phyloP scores from a whole-genome alignment of 2,888 invertebrate genomes.

The Eupithecia exiguata region DNA sequence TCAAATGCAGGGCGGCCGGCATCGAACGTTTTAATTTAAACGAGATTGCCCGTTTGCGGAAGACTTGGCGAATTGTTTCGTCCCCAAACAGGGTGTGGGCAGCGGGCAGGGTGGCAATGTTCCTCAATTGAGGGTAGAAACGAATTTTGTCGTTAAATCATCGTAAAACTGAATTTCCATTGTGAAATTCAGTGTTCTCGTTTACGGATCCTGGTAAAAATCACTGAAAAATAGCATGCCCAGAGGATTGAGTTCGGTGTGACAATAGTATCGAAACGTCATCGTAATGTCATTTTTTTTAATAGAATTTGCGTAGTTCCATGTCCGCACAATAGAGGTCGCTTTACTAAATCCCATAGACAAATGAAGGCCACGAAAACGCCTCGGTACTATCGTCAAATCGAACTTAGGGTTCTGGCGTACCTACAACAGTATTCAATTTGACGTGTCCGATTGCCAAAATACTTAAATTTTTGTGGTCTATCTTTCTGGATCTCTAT shows the following conservation, averaged over 20 bases:
- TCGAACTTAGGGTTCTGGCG: too few relatives aligned
- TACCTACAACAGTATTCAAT: too few relatives aligned
- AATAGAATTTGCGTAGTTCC: too few relatives aligned
- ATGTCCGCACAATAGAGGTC: too few relatives aligned
- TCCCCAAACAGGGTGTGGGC: constrained; percentile 18
- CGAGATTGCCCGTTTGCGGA: constrained; percentile 36
- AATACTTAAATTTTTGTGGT: too few relatives aligned
- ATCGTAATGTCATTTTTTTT: not conserved
- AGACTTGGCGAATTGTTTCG: constrained; percentile 27
- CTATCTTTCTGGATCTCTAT: too few relatives aligned
- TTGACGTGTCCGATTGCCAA: too few relatives aligned
- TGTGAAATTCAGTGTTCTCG: not conserved
- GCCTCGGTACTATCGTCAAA: too few relatives aligned
- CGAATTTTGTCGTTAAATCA: constrained; percentile 5
- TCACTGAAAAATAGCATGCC: not conserved
- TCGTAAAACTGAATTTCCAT: not conserved
- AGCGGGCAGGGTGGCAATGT: not conserved
- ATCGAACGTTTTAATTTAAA: constrained; percentile 39
- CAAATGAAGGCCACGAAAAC: too few relatives aligned
- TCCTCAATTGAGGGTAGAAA: not conserved
- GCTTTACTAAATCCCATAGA: too few relatives aligned
- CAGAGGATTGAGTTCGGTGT: not conserved
- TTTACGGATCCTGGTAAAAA: not conserved
- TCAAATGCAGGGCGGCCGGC: constrained; percentile 40
- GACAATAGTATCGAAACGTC: not conserved